Evolutionary conservation across 2,888 invertebrate species (phyloP).

Genomic region (Synanthedon tipuliformis): DNA sequence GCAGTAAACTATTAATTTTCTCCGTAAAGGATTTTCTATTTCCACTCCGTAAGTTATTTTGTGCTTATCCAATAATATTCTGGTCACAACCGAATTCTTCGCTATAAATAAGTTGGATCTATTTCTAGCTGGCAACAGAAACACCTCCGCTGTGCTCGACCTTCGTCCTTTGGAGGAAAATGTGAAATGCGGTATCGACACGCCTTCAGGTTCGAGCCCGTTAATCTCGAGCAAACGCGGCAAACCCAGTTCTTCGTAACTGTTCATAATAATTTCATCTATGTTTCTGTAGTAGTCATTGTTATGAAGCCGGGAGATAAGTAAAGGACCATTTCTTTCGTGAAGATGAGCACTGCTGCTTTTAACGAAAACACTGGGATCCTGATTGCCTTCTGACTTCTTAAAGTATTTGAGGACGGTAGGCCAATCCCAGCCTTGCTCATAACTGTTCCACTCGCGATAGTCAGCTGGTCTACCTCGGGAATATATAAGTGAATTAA

Average conservation of each 20-base stretch:
- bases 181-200: constrained; percentile 5
- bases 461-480: not conserved
- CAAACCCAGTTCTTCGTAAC: constrained; percentile 32
- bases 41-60: constrained; percentile 2
- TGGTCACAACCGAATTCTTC: constrained; percentile 2
- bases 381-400: constrained; percentile 24
- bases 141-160: constrained; percentile 4
- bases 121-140: not conserved
- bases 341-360: constrained; percentile 24
- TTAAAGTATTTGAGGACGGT: constrained; percentile 5
- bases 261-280: constrained; percentile 24
- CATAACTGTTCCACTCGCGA: not conserved
- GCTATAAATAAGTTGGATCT: constrained; percentile 4
- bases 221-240: constrained; percentile 27
- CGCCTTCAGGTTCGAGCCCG: constrained; percentile 11
- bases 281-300: constrained; percentile 17
- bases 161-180: constrained; percentile 2
- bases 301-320: constrained; percentile 23
- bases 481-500: not conserved
- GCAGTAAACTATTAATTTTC: constrained; percentile 1
- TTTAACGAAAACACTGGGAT: constrained; percentile 19
- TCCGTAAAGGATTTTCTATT: not conserved
- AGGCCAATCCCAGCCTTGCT: constrained; percentile 1
- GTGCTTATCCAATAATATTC: constrained; percentile 3
- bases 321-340: constrained; percentile 31